These are phyloP conservation scores for Cephus cinctus DNA, from an alignment of 1,140 invertebrate species.

Conservation along the genomic window DNA sequence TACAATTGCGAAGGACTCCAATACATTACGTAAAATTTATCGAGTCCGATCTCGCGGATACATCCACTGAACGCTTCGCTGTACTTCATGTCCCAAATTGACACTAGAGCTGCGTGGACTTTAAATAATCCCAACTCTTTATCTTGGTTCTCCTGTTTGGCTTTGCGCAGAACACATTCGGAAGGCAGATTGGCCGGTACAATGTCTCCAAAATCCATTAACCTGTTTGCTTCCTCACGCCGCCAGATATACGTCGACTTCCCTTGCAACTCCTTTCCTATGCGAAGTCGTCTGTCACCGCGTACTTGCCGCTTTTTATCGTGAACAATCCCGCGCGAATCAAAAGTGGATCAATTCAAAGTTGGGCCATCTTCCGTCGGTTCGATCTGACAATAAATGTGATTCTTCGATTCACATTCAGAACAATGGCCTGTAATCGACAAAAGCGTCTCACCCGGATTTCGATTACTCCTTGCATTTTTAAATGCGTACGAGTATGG, in stretches of 20 bases:
- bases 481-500: slow-evolving; percentile 13
- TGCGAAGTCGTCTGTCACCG: not conserved
- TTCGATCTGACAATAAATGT: slow-evolving; percentile 6
- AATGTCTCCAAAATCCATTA: slow-evolving; percentile 17
- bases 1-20: slow-evolving; percentile 14
- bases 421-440: slow-evolving; percentile 5
- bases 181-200: slow-evolving; percentile 8
- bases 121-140: slow-evolving; percentile 12
- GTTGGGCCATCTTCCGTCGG: slow-evolving; percentile 8
- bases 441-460: slow-evolving; percentile 6
- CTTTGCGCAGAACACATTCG: slow-evolving; percentile 10
- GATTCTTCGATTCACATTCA: slow-evolving; percentile 7
- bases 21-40: slow-evolving; percentile 15
- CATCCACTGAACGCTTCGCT: slow-evolving; percentile 1
- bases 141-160: slow-evolving; percentile 9
- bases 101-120: not conserved
- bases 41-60: slow-evolving; percentile 8
- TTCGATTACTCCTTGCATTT: slow-evolving; percentile 8
- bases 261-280: slow-evolving; percentile 1
- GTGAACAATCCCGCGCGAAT: slow-evolving; percentile 11
- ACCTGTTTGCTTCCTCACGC: not conserved
- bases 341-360: slow-evolving; percentile 9
- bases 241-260: slow-evolving; percentile 1
- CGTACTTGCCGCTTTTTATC: slow-evolving; percentile 14
- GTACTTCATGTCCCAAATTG: slow-evolving; percentile 9